phyloP scores from a whole-genome alignment of 2,113 vertebrate species.

The Gallinago media region DNA sequence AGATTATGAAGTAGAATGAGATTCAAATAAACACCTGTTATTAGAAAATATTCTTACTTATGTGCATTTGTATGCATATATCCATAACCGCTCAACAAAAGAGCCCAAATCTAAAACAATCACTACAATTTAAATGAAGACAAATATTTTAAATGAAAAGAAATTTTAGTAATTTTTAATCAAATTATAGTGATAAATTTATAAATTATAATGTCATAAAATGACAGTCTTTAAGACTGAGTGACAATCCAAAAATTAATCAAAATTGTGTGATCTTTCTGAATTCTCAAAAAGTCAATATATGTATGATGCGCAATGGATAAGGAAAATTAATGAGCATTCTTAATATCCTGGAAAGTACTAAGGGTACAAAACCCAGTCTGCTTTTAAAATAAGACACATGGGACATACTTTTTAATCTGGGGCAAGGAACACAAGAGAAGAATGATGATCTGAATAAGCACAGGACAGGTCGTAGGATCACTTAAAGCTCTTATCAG shows the following conservation, averaged over 20 bases:
- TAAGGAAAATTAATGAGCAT: background rate
- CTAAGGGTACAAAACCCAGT: background rate
- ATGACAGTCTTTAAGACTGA: background rate
- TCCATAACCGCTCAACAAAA: background rate
- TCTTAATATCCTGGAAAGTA: background rate
- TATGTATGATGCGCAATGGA: background rate
- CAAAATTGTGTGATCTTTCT: background rate
- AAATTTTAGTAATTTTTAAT: background rate
- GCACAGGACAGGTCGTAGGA: background rate
- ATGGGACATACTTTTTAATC: background rate
- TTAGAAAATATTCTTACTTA: background rate
- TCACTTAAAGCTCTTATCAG: background rate
- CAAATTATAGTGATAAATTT: background rate
- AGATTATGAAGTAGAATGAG: background rate
- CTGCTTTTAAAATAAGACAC: constrained; percentile 26
- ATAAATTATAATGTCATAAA: background rate
- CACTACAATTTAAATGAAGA: background rate
- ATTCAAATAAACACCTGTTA: background rate
- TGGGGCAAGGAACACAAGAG: background rate
- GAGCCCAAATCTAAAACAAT: background rate
- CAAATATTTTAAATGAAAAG: background rate
- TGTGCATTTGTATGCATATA: background rate
- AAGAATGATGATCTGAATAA: background rate
- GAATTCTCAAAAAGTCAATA: background rate
- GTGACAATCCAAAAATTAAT: background rate